Evolutionary conservation across 2,888 invertebrate genomes (phyloP), one percentile per base, ranked within the genome.

Genomic region (Agrilus mali): DNA sequence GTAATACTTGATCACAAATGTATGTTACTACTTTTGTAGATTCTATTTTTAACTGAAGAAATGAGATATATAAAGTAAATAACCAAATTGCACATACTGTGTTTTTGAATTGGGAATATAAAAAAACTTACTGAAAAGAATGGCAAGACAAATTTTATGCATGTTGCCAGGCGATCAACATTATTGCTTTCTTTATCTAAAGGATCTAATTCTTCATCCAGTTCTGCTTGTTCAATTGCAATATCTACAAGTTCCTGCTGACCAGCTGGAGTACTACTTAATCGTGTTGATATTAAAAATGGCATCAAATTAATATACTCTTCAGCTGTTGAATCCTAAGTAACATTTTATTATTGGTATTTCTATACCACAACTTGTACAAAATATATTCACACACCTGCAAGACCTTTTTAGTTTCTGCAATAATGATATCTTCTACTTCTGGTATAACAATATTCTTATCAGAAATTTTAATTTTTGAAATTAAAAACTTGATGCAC

Each of bases 231-330:
- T 51, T 89, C 86, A 13, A 82, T 80, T 10, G 93, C 81, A 51
- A 94, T 77, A 53, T 88, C 84, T 8, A 93, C 80, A 27, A 96
- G 69, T 63, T 90, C 87, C 52, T 87, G 85, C 60, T 93, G 87
- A 4, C 94, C 94, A 38, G 75, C 74, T 12, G 87, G 75, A 7
- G 89, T 86, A 53, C 82, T 82, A 39, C 88, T 85, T 38, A 87
- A 72, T 62, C 83, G 81, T 8, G 94, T 83, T 67, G 81, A 78
- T 22, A 82, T 80, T 53, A 96, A 70, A 52, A 93, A 76, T 38
- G 82, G 82, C 84, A 96, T 88, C 46, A 95, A 79, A 48, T 81
- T 76, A 55, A 88, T 82, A 69, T 95, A 94, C 68, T 96, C 95
- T 53, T 89, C 88, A 31, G 89, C 88, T 12, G 85, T 87, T 22